Base-by-base conservation (phyloP, 2,888 invertebrate genomes). In the Steromphala cineraria region DNA sequence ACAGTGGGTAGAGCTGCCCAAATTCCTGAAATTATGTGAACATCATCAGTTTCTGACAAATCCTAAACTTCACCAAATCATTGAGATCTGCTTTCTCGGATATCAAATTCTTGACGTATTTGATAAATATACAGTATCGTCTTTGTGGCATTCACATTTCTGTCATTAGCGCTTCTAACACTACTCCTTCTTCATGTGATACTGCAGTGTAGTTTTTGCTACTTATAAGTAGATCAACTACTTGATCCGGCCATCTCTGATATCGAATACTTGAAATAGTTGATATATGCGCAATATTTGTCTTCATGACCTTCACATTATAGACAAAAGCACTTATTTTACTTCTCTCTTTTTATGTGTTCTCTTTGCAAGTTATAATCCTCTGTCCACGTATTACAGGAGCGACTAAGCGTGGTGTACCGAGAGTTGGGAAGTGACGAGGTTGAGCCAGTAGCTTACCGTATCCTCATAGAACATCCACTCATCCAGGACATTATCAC, bases 381-480 rank as follows among this genome's bases (percentile, higher is more conserved):
- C 2, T 55, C 17, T 31, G 15, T 31, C 15, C 36, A 7, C 40
- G 0, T 78, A 71, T 82, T 87, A 13, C 87, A 93, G 93, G 93
- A 93, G 81, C 87, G 89, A 36, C 85, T 93, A 78, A 85, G 84
- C 0, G 87, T 86, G 40, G 91, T 93, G 15, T 93, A 90, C 80
- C 86, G 87, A 55, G 93, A 93, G 81, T 83, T 93, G 67, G 92
- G 91, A n/a, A 86, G 88, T 85, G 91, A 91, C 7, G 85, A 85
- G 67, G 80, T 85, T n/a, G 85, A 87, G 15, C 87, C 91, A 7
- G 75, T 75, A 19, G 46, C 46, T 13, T 92, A 90, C 84, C 88
- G 85, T 67, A 83, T 90, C 21, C 89, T 93, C 15, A 85, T 92
- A 31, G 92, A 92, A 83, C 93, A 93, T 85, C 92, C 93, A 24